Conservation (phyloP, 2,888 invertebrate species). For the Metallyticus violacea region DNA sequence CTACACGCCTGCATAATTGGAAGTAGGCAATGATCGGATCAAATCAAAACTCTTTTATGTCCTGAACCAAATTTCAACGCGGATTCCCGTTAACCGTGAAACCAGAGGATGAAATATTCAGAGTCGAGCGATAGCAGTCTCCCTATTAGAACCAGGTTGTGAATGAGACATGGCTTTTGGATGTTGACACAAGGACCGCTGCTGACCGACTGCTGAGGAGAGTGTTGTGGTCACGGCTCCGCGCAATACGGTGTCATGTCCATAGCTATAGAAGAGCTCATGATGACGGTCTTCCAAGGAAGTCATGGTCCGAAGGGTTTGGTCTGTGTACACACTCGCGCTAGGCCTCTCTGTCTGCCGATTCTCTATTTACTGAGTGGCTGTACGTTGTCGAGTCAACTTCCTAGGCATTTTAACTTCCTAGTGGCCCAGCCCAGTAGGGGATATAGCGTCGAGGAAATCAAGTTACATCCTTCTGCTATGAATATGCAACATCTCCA, state of each 20-base stretch:
- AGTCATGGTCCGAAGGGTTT: background rate
- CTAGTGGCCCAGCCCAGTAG: too few relatives aligned
- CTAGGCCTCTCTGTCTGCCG: background rate
- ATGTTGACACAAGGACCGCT: background rate
- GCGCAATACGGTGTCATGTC: background rate
- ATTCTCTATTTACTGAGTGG: background rate
- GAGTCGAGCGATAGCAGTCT: background rate
- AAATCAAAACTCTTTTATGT: too few relatives aligned
- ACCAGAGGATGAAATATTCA: background rate
- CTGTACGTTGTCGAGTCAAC: background rate
- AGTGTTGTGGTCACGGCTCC: background rate
- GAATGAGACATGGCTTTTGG: background rate
- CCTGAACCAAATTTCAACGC: too few relatives aligned
- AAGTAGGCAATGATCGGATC: too few relatives aligned
- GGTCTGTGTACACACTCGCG: conserved; percentile 13
- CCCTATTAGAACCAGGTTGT: conserved; percentile 6
- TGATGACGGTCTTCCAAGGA: background rate
- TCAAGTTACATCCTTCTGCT: too few relatives aligned
- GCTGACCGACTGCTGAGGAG: background rate
- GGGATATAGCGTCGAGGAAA: too few relatives aligned
- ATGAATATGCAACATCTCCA: too few relatives aligned
- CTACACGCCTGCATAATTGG: too few relatives aligned
- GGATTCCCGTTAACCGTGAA: background rate
- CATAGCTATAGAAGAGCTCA: background rate
- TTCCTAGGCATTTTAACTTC: too few relatives aligned